A percentile compares a stretch with the other conserved stretches of the same genome.
Conservation (phyloP, 2,113 vertebrate genomes). For the Procavia capensis region DNA sequence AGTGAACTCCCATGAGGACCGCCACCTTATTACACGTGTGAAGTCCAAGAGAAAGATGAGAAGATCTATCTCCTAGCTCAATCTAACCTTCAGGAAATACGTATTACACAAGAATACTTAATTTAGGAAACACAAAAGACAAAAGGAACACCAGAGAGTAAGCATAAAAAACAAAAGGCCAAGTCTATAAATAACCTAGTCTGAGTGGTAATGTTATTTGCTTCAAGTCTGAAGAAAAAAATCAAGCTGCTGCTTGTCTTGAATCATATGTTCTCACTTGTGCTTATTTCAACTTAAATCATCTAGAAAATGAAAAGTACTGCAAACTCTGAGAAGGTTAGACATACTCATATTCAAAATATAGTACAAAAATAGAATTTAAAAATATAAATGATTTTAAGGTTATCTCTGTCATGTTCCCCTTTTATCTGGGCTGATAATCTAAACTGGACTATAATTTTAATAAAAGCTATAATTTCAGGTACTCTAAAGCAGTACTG, state of each 20-base stretch:
- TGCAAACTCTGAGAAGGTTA: conserved; percentile 27
- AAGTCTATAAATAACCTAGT: background rate
- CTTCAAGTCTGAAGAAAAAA: background rate
- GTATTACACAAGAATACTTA: conserved; percentile 36
- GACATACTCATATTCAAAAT: background rate
- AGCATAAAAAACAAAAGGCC: background rate
- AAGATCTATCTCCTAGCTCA: background rate
- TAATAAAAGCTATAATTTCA: conserved; percentile 1
- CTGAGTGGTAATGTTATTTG: background rate
- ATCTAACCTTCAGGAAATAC: background rate
- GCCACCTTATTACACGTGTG: accelerated
- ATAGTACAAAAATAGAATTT: background rate
- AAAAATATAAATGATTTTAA: conserved; percentile 43
- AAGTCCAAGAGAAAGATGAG: background rate
- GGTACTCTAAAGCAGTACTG: background rate
- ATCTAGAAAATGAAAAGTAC: background rate
- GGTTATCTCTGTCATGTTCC: background rate
- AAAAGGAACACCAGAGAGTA: background rate
- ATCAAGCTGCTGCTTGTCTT: background rate
- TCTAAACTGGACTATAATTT: background rate
- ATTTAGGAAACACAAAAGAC: background rate
- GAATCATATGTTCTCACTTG: background rate
- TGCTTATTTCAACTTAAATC: background rate
- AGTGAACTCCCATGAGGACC: accelerated
- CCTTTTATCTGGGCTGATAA: background rate